Conservation (phyloP, 2,113 vertebrate genomes). For the Echinops telfairi region DNA sequence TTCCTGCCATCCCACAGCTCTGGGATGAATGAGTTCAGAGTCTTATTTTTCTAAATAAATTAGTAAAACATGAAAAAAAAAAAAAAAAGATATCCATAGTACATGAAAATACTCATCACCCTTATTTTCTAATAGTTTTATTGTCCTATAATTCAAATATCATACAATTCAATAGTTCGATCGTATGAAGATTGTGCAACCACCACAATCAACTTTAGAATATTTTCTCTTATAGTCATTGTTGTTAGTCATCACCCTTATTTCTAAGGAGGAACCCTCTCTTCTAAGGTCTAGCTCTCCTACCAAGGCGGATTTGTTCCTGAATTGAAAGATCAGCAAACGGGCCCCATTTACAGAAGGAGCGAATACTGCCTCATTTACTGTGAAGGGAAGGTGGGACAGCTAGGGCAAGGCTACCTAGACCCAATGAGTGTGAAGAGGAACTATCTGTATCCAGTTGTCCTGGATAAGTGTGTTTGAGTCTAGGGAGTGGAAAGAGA, state of each 20-base stretch:
- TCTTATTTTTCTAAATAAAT: constrained; percentile 85
- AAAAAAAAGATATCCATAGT: too few species aligned
- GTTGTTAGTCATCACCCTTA: too few species aligned
- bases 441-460: neutral
- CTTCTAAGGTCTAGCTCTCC: too few species aligned
- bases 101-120: too few species aligned
- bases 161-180: too few species aligned
- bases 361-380: neutral
- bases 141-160: too few species aligned
- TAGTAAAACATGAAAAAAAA: too few species aligned
- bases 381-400: neutral
- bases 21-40: constrained; percentile 74
- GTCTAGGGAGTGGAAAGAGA: neutral
- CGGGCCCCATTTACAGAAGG: neutral
- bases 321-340: constrained; percentile 47
- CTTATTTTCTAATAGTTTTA: too few species aligned
- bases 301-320: neutral
- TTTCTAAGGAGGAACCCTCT: too few species aligned
- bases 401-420: neutral
- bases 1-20: constrained; percentile 59
- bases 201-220: too few species aligned
- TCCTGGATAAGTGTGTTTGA: neutral
- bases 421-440: neutral
- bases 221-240: too few species aligned
- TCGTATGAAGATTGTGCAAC: too few species aligned